These are phyloP conservation scores for Shargacucullia verbasci DNA, from an alignment of 2,888 invertebrate species.

Conservation along the genomic window DNA sequence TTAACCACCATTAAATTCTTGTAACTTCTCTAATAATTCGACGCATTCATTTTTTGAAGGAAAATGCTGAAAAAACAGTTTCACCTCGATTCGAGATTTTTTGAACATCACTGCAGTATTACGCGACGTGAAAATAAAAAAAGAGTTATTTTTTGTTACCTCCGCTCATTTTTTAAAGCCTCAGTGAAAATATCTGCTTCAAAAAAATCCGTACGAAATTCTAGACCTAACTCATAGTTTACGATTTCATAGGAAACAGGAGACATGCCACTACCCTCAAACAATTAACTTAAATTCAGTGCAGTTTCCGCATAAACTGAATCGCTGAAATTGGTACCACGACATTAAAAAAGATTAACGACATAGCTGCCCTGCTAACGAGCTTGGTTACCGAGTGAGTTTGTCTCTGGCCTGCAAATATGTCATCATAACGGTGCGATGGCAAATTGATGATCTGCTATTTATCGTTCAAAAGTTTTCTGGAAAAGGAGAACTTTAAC, in stretches of 20 bases:
- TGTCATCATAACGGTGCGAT: constrained; percentile 29
- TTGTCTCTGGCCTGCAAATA: constrained; percentile 44
- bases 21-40: too few species aligned
- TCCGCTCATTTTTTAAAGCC: too few species aligned
- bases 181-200: too few species aligned
- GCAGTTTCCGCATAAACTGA: constrained; percentile 37
- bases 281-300: constrained; percentile 18
- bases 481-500: background rate
- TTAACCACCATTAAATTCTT: too few species aligned
- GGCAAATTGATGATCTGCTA: constrained; percentile 7
- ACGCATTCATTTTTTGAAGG: too few species aligned
- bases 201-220: background rate
- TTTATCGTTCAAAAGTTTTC: background rate
- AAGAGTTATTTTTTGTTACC: too few species aligned
- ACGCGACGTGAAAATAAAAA: too few species aligned
- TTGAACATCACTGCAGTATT: too few species aligned
- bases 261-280: constrained; percentile 1
- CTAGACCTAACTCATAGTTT: background rate
- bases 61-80: too few species aligned
- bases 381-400: constrained; percentile 35
- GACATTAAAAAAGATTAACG: constrained; percentile 50
- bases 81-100: too few species aligned
- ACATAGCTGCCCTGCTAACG: constrained; percentile 38
- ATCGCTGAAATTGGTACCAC: constrained; percentile 29
- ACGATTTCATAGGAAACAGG: constrained; percentile 2